A percentile compares a stretch with the other conserved stretches of the same genome.
Conservation (phyloP, 2,797 vertebrate species). For the Miichthys miiuy region DNA sequence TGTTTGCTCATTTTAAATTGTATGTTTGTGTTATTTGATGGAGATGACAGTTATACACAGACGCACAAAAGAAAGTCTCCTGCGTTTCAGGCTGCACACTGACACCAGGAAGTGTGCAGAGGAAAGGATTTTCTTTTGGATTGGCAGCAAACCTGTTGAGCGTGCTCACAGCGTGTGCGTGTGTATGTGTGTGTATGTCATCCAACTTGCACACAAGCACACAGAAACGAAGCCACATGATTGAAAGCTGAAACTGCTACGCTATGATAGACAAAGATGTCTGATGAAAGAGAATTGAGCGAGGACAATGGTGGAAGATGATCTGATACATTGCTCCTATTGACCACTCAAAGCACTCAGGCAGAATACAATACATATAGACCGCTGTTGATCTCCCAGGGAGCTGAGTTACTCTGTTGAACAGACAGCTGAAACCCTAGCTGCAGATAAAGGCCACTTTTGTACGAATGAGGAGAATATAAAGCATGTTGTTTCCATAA, state of each 20-base stretch:
- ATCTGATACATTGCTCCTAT: conserved; percentile 21
- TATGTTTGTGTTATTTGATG: neutral
- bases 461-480: conserved; percentile 15
- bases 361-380: conserved; percentile 35
- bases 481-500: conserved; percentile 24
- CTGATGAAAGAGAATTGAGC: conserved; percentile 15
- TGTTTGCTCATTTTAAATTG: neutral
- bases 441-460: conserved; percentile 9
- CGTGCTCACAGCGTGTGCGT: neutral
- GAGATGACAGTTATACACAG: neutral
- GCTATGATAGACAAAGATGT: conserved; percentile 26
- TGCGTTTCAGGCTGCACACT: conserved; percentile 9
- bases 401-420: conserved; percentile 27
- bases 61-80: neutral
- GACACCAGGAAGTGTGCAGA: conserved; percentile 14
- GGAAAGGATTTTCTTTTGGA: conserved; percentile 2
- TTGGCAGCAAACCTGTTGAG: conserved; percentile 18
- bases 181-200: neutral
- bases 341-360: conserved; percentile 15
- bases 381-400: conserved; percentile 18
- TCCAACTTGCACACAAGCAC: conserved; percentile 3
- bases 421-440: conserved; percentile 29
- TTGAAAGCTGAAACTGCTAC: conserved; percentile 23
- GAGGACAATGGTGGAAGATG: conserved; percentile 40
- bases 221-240: conserved; percentile 17